Base-by-base conservation (phyloP, 2,888 invertebrate species). In the Agelastica alni region DNA sequence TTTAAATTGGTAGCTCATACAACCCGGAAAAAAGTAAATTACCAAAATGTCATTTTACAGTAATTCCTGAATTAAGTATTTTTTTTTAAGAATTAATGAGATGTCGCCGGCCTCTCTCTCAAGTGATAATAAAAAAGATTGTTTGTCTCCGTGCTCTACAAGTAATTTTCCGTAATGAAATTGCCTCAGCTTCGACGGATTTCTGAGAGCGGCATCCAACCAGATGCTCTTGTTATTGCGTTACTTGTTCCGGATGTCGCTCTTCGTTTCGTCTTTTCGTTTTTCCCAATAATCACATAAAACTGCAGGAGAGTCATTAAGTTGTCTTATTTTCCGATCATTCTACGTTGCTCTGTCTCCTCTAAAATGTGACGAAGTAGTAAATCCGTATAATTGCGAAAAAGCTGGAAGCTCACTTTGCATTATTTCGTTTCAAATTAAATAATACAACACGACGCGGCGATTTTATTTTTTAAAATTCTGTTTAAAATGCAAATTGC, bases 91-190 rank as follows among this genome's bases (percentile, higher is more conserved):
- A 49, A 41, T 49, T 49, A 42, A 49, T 20, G 31, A 42, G 49
- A 49, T 42, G 49, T 49, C 49, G 41, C 28, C 46, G 28, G 39
- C 20, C 32, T 39, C 20, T 39, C 32, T 41, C 32, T 49, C 49
- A 42, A 49, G 49, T 49, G 49, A 49, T 49, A 49, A 49, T 49
- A 49, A 49, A 49, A 49, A 49, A 42, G 48, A 48, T 48, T 49
- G 49, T 49, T 49, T 49, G 49, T 49, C 41, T 49, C n/a, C 32
- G 41, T 39, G 41, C 49, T 52, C 45, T 52, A 45, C 52, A 52
- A 52, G 52, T 45, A 52, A 52, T 52, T 52, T 52, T 46, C 51
- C 39, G 52, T 52, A 52, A 52, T 46, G 52, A 52, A 52, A 52
- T 52, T 52, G 52, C 52, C 52, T 52, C n/a, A 31, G 52, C 46